These are phyloP conservation scores for Hycleus cichorii DNA, from an alignment of 1,140 invertebrate genomes.

Conservation along the genomic window DNA sequence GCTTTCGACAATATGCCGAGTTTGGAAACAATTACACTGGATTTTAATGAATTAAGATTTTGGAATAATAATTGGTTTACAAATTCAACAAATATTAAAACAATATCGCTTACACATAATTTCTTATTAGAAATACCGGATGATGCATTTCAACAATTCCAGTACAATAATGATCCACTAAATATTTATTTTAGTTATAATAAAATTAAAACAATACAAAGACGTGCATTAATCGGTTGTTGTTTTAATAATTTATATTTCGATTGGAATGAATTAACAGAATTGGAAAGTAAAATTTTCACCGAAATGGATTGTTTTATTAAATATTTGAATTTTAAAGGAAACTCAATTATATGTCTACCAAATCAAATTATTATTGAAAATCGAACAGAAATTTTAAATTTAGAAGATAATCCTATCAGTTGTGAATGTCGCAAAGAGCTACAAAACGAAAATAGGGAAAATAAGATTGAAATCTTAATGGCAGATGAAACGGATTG, in stretches of 20 bases:
- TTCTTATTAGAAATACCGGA: constrained; percentile 17
- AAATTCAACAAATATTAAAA: constrained; percentile 11
- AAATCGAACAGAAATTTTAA: constrained; percentile 19
- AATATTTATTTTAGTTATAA: constrained; percentile 23
- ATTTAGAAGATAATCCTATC: constrained; percentile 19
- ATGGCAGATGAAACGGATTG: no score
- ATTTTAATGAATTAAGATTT: constrained; percentile 19
- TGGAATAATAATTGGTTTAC: constrained; percentile 15
- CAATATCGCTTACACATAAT: constrained; percentile 22
- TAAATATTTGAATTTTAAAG: constrained; percentile 19
- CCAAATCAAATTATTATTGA: constrained; percentile 23
- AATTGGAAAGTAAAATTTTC: constrained; percentile 15
- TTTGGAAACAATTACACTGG: constrained; percentile 15
- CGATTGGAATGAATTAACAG: constrained; percentile 20
- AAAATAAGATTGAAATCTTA: constrained; percentile 13
- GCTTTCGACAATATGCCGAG: constrained; percentile 24
- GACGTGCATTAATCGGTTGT: constrained; percentile 14
- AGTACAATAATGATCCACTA: not conserved
- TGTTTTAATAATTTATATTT: constrained; percentile 20
- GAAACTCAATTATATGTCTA: constrained; percentile 20
- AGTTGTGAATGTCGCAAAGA: constrained; percentile 24
- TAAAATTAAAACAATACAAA: constrained; percentile 17
- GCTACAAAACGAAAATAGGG: constrained; percentile 12
- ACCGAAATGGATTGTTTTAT: constrained; percentile 18
- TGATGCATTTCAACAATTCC: constrained; percentile 16